Base-by-base conservation (phyloP, 35 echinoderm and acorn worm species). In the Chiridota heheva region DNA sequence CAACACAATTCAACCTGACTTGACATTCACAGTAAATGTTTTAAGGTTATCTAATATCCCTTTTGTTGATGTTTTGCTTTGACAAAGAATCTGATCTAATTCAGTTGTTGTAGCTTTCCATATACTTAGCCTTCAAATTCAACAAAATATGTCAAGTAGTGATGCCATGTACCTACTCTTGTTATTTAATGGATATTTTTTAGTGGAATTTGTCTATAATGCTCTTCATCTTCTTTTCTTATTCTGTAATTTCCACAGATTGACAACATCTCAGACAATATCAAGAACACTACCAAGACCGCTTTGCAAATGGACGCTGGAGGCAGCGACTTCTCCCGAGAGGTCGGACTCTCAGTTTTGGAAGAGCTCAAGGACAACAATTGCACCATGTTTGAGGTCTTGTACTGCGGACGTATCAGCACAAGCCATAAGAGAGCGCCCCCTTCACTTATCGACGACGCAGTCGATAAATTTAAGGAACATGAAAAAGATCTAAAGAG, bases 401-500 rank as follows among this genome's bases (percentile, higher is more conserved):
- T 98, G 37, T 98, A 98, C 43, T 91, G 88, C 41, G 95, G 95
- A 3, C 80, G 85, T 40, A 81, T 97, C 15, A 76, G 67, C 8
- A 89, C 89, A 40, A 84, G 83, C 28, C 95, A 92, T 75, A 98
- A 92, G 60, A 91, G 89, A 16, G 95, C 95, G 15, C 95, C 93
- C 28, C 95, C 95, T 1, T 85, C 89, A 29, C 86, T 97, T 36
- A 92, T 98, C 15, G 95, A 91, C 40, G 95, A 98, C 37, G 82
- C 95, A 67, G 88, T 98, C 12, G 82, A 84, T 43, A 91, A 88
- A 22, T 98, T 91, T 29, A 98, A 86, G 31, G 85, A 82, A 20
- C 86, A 92, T 58, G 95, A 98, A 75, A 47, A 88, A 33, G 66
- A 77, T 12, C 44, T 89, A 29, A 63, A 84, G 57, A 60, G 70